A percentile compares a stretch with the other conserved stretches of the same genome.
These are phyloP conservation scores for Carettochelys insculpta DNA, from an alignment of 2,113 vertebrate species.

Conservation along the genomic window DNA sequence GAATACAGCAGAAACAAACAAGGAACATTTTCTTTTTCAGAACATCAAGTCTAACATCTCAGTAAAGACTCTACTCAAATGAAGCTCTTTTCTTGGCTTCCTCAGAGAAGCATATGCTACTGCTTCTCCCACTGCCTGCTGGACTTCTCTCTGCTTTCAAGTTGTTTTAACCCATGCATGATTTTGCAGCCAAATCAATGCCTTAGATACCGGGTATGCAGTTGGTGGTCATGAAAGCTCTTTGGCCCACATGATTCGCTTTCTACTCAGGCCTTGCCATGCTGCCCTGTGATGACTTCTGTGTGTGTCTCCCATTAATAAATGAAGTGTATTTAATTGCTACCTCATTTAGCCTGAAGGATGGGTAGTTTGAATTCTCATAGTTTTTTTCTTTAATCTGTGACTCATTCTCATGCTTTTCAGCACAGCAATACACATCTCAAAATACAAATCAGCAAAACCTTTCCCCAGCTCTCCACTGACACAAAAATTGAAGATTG, in stretches of 20 bases:
- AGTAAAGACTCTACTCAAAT: not conserved
- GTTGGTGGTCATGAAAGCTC: not conserved
- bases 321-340: not conserved
- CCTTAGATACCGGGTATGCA: not conserved
- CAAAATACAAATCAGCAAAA: too few relatives aligned
- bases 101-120: not conserved
- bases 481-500: not conserved
- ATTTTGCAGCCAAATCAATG: not conserved
- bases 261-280: not conserved
- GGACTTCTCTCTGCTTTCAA: fast-evolving
- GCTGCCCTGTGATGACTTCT: not conserved
- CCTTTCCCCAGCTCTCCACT: fast-evolving
- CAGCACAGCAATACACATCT: not conserved
- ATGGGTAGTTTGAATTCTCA: not conserved
- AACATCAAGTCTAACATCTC: not conserved
- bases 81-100: not conserved
- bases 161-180: not conserved
- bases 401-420: not conserved
- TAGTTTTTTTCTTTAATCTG: not conserved
- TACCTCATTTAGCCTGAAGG: not conserved
- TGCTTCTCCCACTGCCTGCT: not conserved
- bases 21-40: not conserved
- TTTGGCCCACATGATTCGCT: not conserved
- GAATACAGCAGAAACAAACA: not conserved
- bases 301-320: not conserved